phyloP scores from a whole-genome alignment of 2,797 vertebrate genomes.

The Tapera naevia region DNA sequence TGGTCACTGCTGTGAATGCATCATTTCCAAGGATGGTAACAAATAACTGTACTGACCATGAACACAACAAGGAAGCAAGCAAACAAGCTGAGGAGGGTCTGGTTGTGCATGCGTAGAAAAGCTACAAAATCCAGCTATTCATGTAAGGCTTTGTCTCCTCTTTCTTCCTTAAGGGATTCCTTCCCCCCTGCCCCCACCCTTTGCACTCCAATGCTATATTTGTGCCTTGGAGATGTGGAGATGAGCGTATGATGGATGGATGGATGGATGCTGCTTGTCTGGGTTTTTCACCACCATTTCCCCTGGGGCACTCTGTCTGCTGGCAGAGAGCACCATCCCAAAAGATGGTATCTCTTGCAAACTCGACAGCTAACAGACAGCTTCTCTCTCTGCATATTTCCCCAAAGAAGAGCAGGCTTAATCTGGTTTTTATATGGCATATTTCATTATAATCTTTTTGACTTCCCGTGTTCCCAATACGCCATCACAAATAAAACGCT shows the following conservation, averaged over 20 bases:
- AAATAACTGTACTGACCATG: neutral
- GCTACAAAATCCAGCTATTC: neutral
- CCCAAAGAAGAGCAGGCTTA: conserved; percentile 82
- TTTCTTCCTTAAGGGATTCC: conserved; percentile 54
- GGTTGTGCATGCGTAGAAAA: neutral
- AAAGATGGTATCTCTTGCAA: conserved; percentile 84
- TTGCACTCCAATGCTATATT: conserved; percentile 66
- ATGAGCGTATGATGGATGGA: conserved; percentile 80
- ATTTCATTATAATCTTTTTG: conserved; percentile 79
- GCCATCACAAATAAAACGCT: conserved; percentile 66
- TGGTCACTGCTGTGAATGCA: neutral
- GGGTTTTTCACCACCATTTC: conserved; percentile 80
- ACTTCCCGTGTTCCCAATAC: conserved; percentile 71
- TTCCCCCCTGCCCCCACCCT: conserved; percentile 50
- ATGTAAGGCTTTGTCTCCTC: conserved; percentile 30
- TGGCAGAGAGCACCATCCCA: conserved; percentile 79
- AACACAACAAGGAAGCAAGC: neutral
- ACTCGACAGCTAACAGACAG: conserved; percentile 83
- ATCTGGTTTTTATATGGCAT: conserved; percentile 78
- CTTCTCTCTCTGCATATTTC: conserved; percentile 79
- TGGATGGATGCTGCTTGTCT: conserved; percentile 81
- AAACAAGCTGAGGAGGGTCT: neutral
- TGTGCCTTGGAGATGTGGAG: conserved; percentile 71
- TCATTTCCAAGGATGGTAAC: neutral
- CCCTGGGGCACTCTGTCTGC: conserved; percentile 79